Evolutionary conservation across 2,888 invertebrate species (phyloP).

Genomic region (Acanthococcus lagerstroemiae): DNA sequence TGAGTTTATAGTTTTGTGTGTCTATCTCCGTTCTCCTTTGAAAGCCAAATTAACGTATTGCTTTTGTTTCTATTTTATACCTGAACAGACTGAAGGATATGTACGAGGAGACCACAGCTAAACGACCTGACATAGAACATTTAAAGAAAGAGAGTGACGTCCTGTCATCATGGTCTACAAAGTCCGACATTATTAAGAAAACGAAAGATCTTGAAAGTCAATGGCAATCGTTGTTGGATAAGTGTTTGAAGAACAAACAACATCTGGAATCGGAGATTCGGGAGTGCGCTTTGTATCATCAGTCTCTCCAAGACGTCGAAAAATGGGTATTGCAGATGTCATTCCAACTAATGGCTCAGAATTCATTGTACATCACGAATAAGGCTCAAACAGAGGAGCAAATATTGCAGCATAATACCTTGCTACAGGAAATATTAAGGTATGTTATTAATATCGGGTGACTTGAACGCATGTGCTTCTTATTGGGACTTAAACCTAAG

Average conservation of each 20-base stretch:
- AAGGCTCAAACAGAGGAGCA: slow-evolving; percentile 85
- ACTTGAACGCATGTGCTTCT: not conserved
- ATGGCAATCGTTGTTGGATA: slow-evolving; percentile 56
- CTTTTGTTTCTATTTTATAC: slow-evolving; percentile 22
- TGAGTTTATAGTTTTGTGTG: no score
- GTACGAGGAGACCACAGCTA: slow-evolving; percentile 67
- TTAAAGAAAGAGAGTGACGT: slow-evolving; percentile 64
- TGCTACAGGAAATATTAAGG: slow-evolving; percentile 51
- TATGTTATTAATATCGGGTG: slow-evolving; percentile 38
- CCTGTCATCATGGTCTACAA: slow-evolving; percentile 61
- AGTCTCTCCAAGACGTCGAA: slow-evolving; percentile 83
- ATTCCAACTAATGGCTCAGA: slow-evolving; percentile 91
- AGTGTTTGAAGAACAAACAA: slow-evolving; percentile 47
- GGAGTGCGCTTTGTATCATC: slow-evolving; percentile 77
- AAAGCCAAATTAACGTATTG: not conserved
- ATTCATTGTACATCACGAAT: slow-evolving; percentile 83
- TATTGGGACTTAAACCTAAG: no score
- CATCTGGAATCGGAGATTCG: slow-evolving; percentile 66
- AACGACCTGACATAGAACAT: slow-evolving; percentile 64
- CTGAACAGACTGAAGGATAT: slow-evolving; percentile 51
- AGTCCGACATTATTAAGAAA: slow-evolving; percentile 54
- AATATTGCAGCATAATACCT: slow-evolving; percentile 71
- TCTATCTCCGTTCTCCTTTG: no score
- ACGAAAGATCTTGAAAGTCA: slow-evolving; percentile 58
- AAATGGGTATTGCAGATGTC: slow-evolving; percentile 92